Evolutionary conservation across 53 echinoderm and acorn worm species (phyloP), one percentile per base, ranked within the genome.

Genomic region (Holothuria scabra): DNA sequence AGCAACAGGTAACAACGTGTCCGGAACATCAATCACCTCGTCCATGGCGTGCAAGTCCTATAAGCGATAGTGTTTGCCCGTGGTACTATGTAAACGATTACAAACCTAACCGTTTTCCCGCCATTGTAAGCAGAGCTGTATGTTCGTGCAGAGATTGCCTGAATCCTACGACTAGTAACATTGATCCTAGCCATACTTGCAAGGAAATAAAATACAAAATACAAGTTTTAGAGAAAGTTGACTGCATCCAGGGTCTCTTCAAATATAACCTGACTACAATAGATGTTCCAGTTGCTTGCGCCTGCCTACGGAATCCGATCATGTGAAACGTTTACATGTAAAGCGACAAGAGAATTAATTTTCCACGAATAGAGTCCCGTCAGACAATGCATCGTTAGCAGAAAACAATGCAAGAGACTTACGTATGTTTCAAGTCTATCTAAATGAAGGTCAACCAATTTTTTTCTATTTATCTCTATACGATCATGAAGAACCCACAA

Each of bases 271-370:
- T 81, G 5, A 63, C 81, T 6, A 37, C 63, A n/a, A 9, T 62
- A 3, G 81, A 81, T 8, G 81, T 81, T 21, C 61, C 61, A 35
- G 81, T 81, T 0, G 81, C 81, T 20, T 81, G 81, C 23, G 81
- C 81, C 12, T 81, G 81, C 34, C 31, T 81, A 62, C 56, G 76
- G 20, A 76, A 76, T 31, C 56, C 56, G 29, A 8, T n/a, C n/a
- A n/a, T 25, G 63, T 48, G 14, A 48, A 12, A 48, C 48, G 12
- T 10, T 12, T n/a, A n/a, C 48, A 3, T 48, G 12, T 13, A 8
- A 1, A 13, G 10, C 12, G 12, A 48, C 1, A 48, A 48, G 48
- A 13, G 12, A 48, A 48, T 48, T 48, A 13, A 12, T 48, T 48
- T 8, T 1, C 1, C 11, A 48, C 1, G 12, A 8, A 8, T 48